A percentile compares a stretch with the other conserved stretches of the same genome.
Evolutionary conservation across 2,113 vertebrate genomes (phyloP).

Genomic region (Cryptotis parvus): DNA sequence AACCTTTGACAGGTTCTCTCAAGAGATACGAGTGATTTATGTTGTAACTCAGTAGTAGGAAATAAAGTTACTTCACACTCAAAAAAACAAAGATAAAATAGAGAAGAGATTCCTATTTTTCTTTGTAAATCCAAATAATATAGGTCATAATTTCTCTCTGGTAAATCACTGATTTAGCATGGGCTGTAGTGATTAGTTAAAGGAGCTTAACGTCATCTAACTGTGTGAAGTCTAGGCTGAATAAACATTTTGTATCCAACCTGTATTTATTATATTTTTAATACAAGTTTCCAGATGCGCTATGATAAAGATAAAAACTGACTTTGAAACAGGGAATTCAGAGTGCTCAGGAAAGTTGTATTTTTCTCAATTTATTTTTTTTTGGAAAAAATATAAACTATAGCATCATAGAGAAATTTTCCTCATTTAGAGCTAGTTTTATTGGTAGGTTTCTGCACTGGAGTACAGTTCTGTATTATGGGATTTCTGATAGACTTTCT

Average conservation of each 20-base stretch:
- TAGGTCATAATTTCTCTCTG: not conserved
- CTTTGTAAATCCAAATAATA: not conserved
- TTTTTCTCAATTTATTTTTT: slow-evolving; percentile 16
- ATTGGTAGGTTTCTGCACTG: not conserved
- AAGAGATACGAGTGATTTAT: slow-evolving; percentile 25
- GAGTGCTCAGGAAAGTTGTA: not conserved
- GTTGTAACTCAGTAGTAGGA: slow-evolving; percentile 1
- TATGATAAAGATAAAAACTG: not conserved
- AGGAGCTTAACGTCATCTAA: not conserved
- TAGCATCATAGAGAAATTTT: not conserved
- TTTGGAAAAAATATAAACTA: slow-evolving; percentile 14
- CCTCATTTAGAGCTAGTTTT: not conserved
- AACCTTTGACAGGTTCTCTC: slow-evolving; percentile 12
- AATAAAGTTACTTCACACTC: slow-evolving; percentile 36
- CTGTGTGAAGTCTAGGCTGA: not conserved
- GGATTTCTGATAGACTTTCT: not conserved
- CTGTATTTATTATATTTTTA: not conserved
- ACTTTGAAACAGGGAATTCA: slow-evolving; percentile 27
- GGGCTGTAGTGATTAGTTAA: not conserved
- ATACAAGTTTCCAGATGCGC: not conserved
- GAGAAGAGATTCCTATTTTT: not conserved
- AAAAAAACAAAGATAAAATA: not conserved
- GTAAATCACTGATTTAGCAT: not conserved
- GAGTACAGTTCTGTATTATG: not conserved
- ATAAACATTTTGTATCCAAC: slow-evolving; percentile 20